Evolutionary conservation across 2,888 invertebrate genomes (phyloP), one percentile per base, ranked within the genome.

Genomic region (Apocheima hispidaria): DNA sequence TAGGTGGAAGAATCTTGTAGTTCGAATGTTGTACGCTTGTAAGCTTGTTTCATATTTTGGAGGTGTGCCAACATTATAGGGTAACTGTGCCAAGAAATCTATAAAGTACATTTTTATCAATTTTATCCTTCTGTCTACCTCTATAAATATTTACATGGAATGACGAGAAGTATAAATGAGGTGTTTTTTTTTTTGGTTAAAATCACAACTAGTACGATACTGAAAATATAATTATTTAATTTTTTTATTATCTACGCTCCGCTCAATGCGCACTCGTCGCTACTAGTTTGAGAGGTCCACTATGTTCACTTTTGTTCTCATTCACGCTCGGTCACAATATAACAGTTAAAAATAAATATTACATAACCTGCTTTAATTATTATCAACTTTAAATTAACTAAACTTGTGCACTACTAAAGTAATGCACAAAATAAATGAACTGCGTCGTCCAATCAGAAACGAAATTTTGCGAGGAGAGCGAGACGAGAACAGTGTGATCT

Each of bases 171-270:
- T 77, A 68, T 65, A 61, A 57, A 77, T 77, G 86, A 84, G 82
- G 83, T 86, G 79, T 75, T 83, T 77, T 83, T 78, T n/a, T 89
- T 90, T 91, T 91, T 90, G 90, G 90, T 90, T 90, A 81, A 85
- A 88, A 92, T 92, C 91, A 92, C 92, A 90, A 87, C 81, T 84
- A 86, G 82, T 86, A 85, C 82, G 79, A 82, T 88, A 89, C 71
- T 84, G 85, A 87, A 87, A 88, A 88, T 86, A 87, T 85, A 83
- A 82, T 78, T 75, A 78, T 71, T 65, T 55, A 60, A 66, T 71
- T 77, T 77, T 73, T 68, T 71, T 71, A 70, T 68, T 58, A 59
- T 79, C 84, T 88, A 88, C 79, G 84, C 82, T 82, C 81, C 81
- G 80, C 84, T 67, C 66, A 23, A 20, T 64, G 58, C 58, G 50